phyloP scores from a whole-genome alignment of 2,888 invertebrate genomes.

The Rambutsinella grinnellia region DNA sequence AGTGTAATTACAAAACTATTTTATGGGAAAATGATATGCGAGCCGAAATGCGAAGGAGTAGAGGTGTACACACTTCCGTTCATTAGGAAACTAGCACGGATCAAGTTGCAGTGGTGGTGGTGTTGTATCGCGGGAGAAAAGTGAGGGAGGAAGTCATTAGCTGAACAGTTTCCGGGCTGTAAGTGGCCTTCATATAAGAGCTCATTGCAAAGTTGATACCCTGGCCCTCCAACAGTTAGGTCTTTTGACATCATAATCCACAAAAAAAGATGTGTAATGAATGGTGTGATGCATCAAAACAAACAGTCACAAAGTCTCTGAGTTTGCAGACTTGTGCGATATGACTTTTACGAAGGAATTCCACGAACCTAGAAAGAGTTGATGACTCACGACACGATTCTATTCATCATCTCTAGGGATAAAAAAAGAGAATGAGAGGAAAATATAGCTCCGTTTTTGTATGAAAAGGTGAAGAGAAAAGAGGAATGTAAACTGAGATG shows the following conservation, averaged over 20 bases:
- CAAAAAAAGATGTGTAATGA: too few species aligned
- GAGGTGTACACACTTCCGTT: slow-evolving; percentile 30
- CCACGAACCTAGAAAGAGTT: neutral
- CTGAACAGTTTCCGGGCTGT: slow-evolving; percentile 30
- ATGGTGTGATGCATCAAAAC: too few species aligned
- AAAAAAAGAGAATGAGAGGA: neutral
- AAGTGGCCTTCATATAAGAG: neutral
- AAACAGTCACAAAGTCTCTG: too few species aligned
- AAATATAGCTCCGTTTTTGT: neutral
- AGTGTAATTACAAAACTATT: too few species aligned
- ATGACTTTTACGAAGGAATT: too few species aligned
- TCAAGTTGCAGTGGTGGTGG: slow-evolving; percentile 41
- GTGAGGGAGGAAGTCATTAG: slow-evolving; percentile 33
- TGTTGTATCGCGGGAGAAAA: neutral
- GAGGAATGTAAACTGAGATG: too few species aligned
- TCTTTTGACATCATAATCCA: too few species aligned
- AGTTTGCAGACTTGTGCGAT: too few species aligned
- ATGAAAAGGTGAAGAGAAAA: too few species aligned
- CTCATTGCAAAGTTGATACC: too few species aligned
- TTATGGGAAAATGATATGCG: too few species aligned
- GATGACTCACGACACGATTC: neutral
- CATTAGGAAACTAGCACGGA: slow-evolving; percentile 25
- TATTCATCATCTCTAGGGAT: neutral
- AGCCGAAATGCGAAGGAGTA: neutral
- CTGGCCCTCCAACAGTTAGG: too few species aligned